These are phyloP conservation scores for Crocodylus rhombifer DNA, from an alignment of 2,797 vertebrate genomes.

Conservation along the genomic window DNA sequence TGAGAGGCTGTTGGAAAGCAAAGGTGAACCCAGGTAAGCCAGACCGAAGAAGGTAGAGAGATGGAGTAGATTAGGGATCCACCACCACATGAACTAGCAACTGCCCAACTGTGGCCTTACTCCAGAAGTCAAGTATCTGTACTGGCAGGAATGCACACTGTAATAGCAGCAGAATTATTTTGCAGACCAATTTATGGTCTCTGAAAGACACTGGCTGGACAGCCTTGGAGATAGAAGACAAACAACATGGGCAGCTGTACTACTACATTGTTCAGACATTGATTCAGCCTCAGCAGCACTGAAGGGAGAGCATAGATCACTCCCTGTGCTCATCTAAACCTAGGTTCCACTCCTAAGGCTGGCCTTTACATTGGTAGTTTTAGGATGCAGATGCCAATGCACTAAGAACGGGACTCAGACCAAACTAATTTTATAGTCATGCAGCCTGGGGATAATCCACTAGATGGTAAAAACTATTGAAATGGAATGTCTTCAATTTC, in stretches of 20 bases:
- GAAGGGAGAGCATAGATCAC: background rate
- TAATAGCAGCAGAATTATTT: background rate
- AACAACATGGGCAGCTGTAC: background rate
- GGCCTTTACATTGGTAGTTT: background rate
- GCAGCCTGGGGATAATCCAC: background rate
- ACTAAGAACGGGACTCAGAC: background rate
- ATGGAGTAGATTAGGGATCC: background rate
- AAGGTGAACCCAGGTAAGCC: background rate
- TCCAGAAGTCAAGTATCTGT: background rate
- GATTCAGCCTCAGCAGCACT: background rate
- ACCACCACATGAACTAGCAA: background rate
- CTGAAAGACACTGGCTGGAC: background rate
- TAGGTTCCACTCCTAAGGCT: background rate
- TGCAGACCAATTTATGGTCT: background rate
- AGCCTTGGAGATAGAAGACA: background rate
- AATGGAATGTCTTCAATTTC: background rate
- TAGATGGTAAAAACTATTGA: background rate
- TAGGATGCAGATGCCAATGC: background rate
- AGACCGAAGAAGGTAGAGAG: background rate
- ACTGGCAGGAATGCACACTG: background rate
- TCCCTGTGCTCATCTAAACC: background rate
- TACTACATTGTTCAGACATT: background rate
- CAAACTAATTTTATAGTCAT: background rate
- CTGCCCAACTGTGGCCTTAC: background rate
- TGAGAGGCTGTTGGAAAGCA: background rate